Evolutionary conservation across 2,888 invertebrate species (phyloP).

Genomic region (Tipula vernalis): DNA sequence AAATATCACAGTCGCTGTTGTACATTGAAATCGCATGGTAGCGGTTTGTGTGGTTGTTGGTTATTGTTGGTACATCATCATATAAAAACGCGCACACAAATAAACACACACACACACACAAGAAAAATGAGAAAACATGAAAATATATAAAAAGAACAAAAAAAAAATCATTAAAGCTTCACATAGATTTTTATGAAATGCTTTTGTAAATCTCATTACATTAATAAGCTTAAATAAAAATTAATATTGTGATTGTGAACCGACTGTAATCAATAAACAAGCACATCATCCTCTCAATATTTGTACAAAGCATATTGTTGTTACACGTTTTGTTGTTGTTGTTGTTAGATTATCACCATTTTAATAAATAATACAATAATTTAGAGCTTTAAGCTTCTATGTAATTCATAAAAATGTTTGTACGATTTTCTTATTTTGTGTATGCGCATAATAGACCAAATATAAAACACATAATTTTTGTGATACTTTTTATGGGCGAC

Average conservation of each 20-base stretch:
- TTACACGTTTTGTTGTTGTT: neutral
- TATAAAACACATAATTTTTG: neutral
- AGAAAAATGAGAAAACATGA: constrained; percentile 15
- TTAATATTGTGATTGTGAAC: neutral
- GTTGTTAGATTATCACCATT: neutral
- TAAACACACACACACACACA: too few relatives aligned
- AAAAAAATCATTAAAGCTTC: neutral
- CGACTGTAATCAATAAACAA: neutral
- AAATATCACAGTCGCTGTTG: constrained; percentile 57
- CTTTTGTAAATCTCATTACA: neutral
- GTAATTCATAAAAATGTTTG: neutral
- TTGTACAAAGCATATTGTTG: neutral
- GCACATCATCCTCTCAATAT: neutral
- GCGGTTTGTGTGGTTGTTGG: neutral
- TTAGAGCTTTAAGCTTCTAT: neutral
- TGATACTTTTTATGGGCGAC: neutral
- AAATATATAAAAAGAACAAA: neutral
- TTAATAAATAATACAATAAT: neutral
- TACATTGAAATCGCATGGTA: constrained; percentile 27
- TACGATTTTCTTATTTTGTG: neutral
- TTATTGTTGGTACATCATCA: too few relatives aligned
- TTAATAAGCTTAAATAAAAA: neutral
- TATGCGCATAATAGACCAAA: neutral
- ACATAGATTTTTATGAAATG: neutral
- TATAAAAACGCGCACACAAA: too few relatives aligned